Evolutionary conservation across 2,888 invertebrate species (phyloP), one percentile per base, ranked within the genome.

Genomic region (Aphidius colemani): DNA sequence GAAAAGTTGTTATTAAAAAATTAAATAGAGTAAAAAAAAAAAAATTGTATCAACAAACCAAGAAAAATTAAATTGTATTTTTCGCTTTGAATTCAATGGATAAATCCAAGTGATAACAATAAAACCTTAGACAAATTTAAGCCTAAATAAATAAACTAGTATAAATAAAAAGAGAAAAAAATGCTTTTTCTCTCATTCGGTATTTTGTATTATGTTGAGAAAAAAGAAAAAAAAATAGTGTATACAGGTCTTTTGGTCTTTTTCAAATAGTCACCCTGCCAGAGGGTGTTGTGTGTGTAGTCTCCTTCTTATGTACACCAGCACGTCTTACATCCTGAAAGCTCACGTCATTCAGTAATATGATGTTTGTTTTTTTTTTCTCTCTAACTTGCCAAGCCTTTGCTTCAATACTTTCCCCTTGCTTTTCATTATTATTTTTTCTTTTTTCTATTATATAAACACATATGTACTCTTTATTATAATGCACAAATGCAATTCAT

Each of bases 401-500:
- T 40, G 1, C 48, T 50, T 41, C 44, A 13, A 30, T 5, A 5
- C 30, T 30, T 30, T 30, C 3, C 30, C 30, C 30, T 30, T 30
- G 30, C 30, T 30, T 30, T 5, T 30, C 0, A 30, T 46, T 13
- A 18, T 45, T 10, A 45, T 57, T 45, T 7, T 48, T 18, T 18
- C n/a, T 57, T 41, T 7, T 45, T 51, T 45, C 45, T 30, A 43
- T 13, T 43, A 43, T 50, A 10, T 30, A 30, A 43, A 44, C 41
- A 43, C 10, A 50, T n/a, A 30, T n/a, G 51, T 58, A 18, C 45
- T 48, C 18, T 59, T 63, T 49, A 46, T 59, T 59, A 63, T 69
- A 58, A 67, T 67, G 65, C 67, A 66, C 67, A 70, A 73, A 73
- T 71, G 69, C 71, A 72, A 71, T 73, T 70, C 69, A 67, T 74